Conservation (phyloP, 2,113 vertebrate species). For the Paradoxurus hermaphroditus region DNA sequence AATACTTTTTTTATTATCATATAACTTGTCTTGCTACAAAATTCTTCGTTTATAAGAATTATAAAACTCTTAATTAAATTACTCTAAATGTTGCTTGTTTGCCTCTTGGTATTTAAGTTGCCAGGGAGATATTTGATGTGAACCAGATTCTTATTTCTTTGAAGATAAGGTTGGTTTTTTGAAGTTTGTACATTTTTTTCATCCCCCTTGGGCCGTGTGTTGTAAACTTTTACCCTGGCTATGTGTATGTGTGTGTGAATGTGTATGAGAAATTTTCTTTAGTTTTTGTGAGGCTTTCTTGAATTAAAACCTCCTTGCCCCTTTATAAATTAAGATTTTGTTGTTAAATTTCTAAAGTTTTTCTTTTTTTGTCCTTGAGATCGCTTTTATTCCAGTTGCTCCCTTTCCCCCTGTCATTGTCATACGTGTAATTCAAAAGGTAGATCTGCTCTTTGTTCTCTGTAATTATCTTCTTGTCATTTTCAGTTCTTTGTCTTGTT, state of each 20-base stretch:
- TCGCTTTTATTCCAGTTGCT: background rate
- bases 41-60: background rate
- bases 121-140: background rate
- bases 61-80: conserved; percentile 31
- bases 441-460: background rate
- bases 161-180: background rate
- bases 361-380: background rate
- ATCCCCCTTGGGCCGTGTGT: background rate
- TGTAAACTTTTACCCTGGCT: background rate
- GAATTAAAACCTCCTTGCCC: background rate
- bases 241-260: background rate
- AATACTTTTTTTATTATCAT: conserved; percentile 25
- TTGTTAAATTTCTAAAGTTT: background rate
- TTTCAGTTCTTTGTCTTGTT: background rate
- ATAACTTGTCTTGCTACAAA: conserved; percentile 32
- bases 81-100: background rate
- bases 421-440: background rate
- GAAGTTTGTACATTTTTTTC: background rate
- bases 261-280: background rate
- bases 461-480: background rate
- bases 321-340: background rate
- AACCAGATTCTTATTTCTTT: conserved; percentile 2
- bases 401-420: background rate
- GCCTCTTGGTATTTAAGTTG: background rate
- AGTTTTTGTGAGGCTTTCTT: background rate